A percentile compares a stretch with the other conserved stretches of the same genome.
These are phyloP conservation scores for Lasioglossum pauxillum DNA, from an alignment of 2,888 invertebrate species.

Conservation along the genomic window DNA sequence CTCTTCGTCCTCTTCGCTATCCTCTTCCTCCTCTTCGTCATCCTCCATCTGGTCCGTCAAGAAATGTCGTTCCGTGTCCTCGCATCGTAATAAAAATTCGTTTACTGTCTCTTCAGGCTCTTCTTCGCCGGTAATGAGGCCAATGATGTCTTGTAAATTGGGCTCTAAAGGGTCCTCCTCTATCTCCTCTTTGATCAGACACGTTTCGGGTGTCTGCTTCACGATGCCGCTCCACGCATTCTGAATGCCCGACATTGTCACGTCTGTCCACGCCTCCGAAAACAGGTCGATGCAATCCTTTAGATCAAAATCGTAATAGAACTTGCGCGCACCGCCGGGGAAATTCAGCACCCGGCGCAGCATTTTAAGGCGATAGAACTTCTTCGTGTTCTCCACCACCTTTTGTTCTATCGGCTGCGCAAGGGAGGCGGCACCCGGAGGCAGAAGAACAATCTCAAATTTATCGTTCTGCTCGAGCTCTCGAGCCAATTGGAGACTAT, in stretches of 20 bases:
- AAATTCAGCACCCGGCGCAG: constrained; percentile 3
- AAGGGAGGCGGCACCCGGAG: not conserved
- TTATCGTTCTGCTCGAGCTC: not conserved
- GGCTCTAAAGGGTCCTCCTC: constrained; percentile 18
- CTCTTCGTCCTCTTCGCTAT: not conserved
- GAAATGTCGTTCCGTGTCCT: constrained; percentile 11
- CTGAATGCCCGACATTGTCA: not conserved
- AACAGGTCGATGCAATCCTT: constrained; percentile 30
- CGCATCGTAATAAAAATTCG: constrained; percentile 20
- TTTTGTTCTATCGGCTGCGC: constrained; percentile 8
- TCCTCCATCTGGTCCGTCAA: not conserved
- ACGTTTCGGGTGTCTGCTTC: not conserved
- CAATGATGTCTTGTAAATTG: constrained; percentile 22
- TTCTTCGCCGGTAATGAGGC: not conserved
- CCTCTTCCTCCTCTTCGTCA: not conserved
- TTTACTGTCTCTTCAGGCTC: constrained; percentile 21
- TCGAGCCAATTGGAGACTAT: not conserved
- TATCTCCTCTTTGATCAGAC: constrained; percentile 4
- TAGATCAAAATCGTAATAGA: constrained; percentile 22
- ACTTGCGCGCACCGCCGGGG: not conserved
- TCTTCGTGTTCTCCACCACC: constrained; percentile 6
- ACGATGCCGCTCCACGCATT: constrained; percentile 10
- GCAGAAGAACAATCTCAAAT: constrained; percentile 6
- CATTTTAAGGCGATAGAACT: constrained; percentile 15
- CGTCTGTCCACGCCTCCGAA: constrained; percentile 4